phyloP scores from a whole-genome alignment of 2,797 vertebrate genomes.

The Hephaestus fuliginosus region DNA sequence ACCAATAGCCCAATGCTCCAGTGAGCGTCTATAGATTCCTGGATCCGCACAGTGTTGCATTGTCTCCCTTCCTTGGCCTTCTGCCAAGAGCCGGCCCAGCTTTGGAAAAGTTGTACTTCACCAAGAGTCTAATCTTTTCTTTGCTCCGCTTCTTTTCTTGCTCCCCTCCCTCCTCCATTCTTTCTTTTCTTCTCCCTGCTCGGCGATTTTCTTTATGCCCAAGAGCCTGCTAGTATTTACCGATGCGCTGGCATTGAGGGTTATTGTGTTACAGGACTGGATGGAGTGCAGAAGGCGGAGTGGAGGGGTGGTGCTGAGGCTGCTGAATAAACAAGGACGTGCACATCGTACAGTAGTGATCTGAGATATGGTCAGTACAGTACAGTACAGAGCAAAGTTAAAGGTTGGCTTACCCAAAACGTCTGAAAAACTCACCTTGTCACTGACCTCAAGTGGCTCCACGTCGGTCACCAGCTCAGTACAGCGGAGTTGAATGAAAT shows the following conservation, averaged over 20 bases:
- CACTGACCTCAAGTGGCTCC: no score
- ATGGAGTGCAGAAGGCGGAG: constrained; percentile 59
- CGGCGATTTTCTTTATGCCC: constrained; percentile 71
- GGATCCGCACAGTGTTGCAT: constrained; percentile 77
- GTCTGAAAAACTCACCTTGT: not conserved
- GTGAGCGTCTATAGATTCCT: constrained; percentile 80
- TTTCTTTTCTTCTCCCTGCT: constrained; percentile 71
- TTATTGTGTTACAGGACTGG: constrained; percentile 76
- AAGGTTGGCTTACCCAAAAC: not conserved
- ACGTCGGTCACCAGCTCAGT: not conserved
- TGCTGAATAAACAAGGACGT: constrained; percentile 50
- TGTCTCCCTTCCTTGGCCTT: constrained; percentile 78
- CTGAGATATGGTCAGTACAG: constrained; percentile 6
- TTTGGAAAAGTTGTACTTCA: constrained; percentile 81
- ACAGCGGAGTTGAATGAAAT: not conserved
- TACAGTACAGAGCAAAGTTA: constrained; percentile 7
- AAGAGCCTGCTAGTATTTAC: constrained; percentile 77
- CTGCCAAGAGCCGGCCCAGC: constrained; percentile 77
- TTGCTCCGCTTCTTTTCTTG: constrained; percentile 63
- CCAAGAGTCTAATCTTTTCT: constrained; percentile 76
- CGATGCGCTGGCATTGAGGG: constrained; percentile 67
- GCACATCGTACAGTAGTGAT: constrained; percentile 24
- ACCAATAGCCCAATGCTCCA: constrained; percentile 81
- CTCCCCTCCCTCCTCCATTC: constrained; percentile 63
- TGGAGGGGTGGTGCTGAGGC: constrained; percentile 50